A percentile compares a stretch with the other conserved stretches of the same genome.
These are phyloP conservation scores for Erebia aethiops DNA, from an alignment of 2,888 invertebrate species.

Conservation along the genomic window DNA sequence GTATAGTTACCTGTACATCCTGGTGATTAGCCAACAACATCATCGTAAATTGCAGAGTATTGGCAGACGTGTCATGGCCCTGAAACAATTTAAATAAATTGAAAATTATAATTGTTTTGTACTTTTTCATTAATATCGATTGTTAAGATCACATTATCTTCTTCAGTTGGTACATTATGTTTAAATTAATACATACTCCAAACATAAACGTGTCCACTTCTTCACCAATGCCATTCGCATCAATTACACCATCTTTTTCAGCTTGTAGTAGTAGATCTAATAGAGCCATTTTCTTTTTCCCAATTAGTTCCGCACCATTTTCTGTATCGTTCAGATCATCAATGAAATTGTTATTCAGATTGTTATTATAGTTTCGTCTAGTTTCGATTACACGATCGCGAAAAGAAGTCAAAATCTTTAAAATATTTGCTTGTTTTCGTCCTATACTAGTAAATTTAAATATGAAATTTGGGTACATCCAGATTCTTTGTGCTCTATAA, in stretches of 20 bases:
- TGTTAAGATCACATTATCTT: neutral
- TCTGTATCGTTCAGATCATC: neutral
- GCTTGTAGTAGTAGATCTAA: slow-evolving; percentile 14
- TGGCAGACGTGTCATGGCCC: slow-evolving; percentile 81
- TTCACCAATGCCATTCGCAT: slow-evolving; percentile 5
- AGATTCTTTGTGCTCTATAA: slow-evolving; percentile 1
- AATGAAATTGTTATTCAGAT: neutral
- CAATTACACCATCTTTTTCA: slow-evolving; percentile 13
- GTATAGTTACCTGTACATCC: slow-evolving; percentile 52
- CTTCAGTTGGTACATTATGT: neutral
- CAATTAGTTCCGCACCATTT: neutral
- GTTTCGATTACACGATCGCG: slow-evolving; percentile 16
- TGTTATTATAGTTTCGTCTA: slow-evolving; percentile 4
- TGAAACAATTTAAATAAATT: slow-evolving; percentile 41
- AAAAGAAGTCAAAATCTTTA: neutral
- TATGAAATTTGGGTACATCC: slow-evolving; percentile 14
- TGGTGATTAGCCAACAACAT: slow-evolving; percentile 72
- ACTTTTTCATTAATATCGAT: neutral
- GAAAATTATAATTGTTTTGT: neutral
- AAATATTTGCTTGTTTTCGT: slow-evolving; percentile 2
- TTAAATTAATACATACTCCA: slow-evolving; percentile 4
- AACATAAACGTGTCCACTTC: slow-evolving; percentile 23
- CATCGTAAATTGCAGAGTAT: slow-evolving; percentile 66
- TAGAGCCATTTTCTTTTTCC: slow-evolving; percentile 13
- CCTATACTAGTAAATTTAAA: slow-evolving; percentile 9